Evolutionary conservation across 2,888 invertebrate genomes (phyloP), one percentile per base, ranked within the genome.

Genomic region (Heliconius ethilla): DNA sequence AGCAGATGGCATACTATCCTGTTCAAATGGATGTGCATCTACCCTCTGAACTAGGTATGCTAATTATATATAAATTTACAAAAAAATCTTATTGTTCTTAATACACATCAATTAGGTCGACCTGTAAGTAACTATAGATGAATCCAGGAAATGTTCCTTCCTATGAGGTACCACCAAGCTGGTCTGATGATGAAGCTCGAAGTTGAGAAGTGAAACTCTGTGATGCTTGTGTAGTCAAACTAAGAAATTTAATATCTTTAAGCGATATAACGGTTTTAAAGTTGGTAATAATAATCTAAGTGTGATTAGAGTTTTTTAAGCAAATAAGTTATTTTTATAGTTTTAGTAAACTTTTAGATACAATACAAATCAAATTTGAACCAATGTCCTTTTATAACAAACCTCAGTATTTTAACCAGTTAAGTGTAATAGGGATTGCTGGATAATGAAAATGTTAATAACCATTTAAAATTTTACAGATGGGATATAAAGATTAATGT

Each of bases 1-100:
- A 95, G 75, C 95, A 95, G 63, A 86, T 92, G 25, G 92, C 93
- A 0, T 90, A 93, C 78, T 94, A 93, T 27, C 94, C 95, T 0
- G 89, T 91, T 22, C 93, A 94, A 33, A 89, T 92, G n/a, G 92
- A 92, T 13, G 89, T 92, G 0, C 89, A 91, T 10, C 86, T 94
- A 11, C 92, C 94, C 0, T 94, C 91, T 2, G 94, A 93, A 70
- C 81, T 95, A 27, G 95, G 95, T 94, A 81, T 89, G 87, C 40
- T 25, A 11, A 25, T 27, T 25, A 4, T 7, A 6, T 7, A 7
- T 29, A n/a, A n/a, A n/a, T 10, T 59, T 11, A 10, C 3, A n/a
- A n/a, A 59, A 0, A 59, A n/a, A n/a, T 59, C 10, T n/a, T 11
- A 22, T n/a, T n/a, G 59, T n/a, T 59, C 11, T 59, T n/a, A 51